A percentile compares a stretch with the other conserved stretches of the same genome.
Conservation (phyloP, 2,888 invertebrate genomes). For the Pseudococcus jackbeardsleyi region DNA sequence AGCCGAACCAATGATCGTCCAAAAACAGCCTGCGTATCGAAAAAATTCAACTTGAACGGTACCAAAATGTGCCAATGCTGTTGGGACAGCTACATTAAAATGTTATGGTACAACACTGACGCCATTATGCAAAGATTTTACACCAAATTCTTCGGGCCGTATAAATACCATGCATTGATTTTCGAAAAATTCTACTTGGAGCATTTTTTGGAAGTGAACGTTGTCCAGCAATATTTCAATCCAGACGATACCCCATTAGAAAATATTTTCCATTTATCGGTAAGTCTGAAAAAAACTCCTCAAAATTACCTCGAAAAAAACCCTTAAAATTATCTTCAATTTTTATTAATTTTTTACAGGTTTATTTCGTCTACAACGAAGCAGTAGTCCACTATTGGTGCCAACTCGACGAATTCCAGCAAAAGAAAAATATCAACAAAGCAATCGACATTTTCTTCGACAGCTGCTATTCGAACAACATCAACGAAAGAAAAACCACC, state of each 20-base stretch:
- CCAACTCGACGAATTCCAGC: not conserved
- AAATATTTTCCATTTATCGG: not conserved
- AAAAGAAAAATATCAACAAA: not conserved
- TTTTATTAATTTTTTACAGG: not conserved
- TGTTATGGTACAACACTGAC: not conserved
- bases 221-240: conserved; percentile 19
- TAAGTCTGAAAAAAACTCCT: not conserved
- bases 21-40: conserved; percentile 12
- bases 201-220: conserved; percentile 8
- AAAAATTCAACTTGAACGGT: not conserved
- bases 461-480: not conserved
- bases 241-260: not conserved
- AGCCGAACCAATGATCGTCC: conserved; percentile 18
- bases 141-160: not conserved
- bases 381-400: not conserved
- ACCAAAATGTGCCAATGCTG: not conserved
- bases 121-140: not conserved
- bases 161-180: not conserved
- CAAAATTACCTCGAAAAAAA: not conserved
- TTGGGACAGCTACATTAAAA: not conserved
- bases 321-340: not conserved
- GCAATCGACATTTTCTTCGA: conserved; percentile 18
- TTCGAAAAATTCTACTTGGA: conserved; percentile 23
- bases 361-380: conserved; percentile 9
- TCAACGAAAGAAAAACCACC: conserved; percentile 22